Evolutionary conservation across 2,113 vertebrate genomes (phyloP).

Genomic region (Grammomys surdaster): DNA sequence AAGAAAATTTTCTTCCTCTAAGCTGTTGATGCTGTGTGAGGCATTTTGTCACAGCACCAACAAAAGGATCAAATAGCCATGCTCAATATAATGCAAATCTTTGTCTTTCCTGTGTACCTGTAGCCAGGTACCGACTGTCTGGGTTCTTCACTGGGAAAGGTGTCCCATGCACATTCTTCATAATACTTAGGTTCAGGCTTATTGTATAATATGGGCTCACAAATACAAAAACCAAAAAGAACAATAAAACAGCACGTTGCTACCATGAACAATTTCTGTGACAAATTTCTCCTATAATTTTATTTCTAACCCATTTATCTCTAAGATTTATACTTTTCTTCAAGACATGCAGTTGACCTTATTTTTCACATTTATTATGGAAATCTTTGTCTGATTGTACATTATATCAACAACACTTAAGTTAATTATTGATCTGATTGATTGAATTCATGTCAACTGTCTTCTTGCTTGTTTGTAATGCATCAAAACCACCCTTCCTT

Average conservation of each 20-base stretch:
- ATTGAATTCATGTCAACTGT: background rate
- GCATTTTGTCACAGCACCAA: background rate
- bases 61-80: background rate
- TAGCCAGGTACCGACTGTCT: background rate
- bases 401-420: background rate
- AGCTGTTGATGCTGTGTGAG: background rate
- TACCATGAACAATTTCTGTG: background rate
- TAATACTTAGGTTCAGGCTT: background rate
- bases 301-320: background rate
- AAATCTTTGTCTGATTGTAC: background rate
- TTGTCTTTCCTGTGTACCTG: background rate
- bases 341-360: background rate
- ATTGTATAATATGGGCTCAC: background rate
- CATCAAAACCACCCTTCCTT: background rate
- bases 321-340: background rate
- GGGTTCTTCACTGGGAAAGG: background rate
- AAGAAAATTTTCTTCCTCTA: background rate
- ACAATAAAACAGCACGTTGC: background rate
- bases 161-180: background rate
- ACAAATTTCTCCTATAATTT: background rate
- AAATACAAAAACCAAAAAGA: background rate
- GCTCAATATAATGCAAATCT: background rate
- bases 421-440: background rate
- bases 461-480: conserved; percentile 20
- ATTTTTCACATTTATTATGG: background rate